Evolutionary conservation across 2,113 vertebrate genomes (phyloP).

Genomic region (Shinisaurus crocodilurus): DNA sequence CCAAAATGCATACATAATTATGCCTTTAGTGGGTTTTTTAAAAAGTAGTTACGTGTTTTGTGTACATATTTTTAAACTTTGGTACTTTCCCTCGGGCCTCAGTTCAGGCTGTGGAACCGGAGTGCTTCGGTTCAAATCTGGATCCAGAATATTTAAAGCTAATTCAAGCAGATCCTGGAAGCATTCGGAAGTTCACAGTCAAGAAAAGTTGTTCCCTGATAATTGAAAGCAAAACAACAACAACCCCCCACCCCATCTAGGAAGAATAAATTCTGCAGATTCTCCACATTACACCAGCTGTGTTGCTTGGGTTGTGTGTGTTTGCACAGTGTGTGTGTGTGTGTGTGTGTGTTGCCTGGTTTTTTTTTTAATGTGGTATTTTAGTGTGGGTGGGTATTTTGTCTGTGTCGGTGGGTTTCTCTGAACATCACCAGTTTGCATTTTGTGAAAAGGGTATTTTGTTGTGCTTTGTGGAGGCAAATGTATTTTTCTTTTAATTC

Average conservation of each 20-base stretch:
- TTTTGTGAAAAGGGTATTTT: too few relatives aligned
- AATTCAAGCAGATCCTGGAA: neutral
- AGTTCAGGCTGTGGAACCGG: neutral
- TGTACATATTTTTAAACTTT: neutral
- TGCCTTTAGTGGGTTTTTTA: neutral
- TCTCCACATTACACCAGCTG: neutral
- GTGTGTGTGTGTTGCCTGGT: too few relatives aligned
- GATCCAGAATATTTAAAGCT: neutral
- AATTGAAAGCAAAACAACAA: neutral
- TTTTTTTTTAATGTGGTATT: too few relatives aligned
- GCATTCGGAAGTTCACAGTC: neutral
- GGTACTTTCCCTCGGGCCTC: neutral
- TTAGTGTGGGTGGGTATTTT: too few relatives aligned
- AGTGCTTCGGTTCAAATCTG: neutral
- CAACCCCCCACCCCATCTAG: neutral
- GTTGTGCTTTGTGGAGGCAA: too few relatives aligned
- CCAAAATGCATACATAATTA: rapidly evolving
- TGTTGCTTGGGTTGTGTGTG: too few relatives aligned
- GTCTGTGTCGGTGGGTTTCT: too few relatives aligned
- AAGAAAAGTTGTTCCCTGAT: neutral
- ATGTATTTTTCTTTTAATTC: too few relatives aligned
- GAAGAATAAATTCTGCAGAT: neutral
- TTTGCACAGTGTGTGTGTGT: too few relatives aligned
- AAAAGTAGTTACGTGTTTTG: neutral
- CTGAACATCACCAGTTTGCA: too few relatives aligned